phyloP scores from a whole-genome alignment of 2,888 invertebrate genomes.

The Chironomus riparius region DNA sequence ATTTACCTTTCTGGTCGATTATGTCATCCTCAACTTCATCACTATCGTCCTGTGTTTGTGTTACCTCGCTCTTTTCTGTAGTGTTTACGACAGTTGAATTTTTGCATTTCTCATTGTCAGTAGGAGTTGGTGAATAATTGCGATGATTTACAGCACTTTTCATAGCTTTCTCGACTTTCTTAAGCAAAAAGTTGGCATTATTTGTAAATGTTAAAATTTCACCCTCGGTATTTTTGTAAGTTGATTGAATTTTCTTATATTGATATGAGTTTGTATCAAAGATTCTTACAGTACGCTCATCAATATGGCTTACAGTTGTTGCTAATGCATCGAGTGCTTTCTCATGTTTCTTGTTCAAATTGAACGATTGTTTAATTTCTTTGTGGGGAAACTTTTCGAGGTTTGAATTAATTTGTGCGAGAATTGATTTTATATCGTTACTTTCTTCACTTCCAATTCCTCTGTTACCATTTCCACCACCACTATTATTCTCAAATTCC shows the following conservation, averaged over 20 bases:
- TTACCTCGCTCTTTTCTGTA: constrained; percentile 28
- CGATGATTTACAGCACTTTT: constrained; percentile 33
- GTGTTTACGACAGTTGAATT: background rate
- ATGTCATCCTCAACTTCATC: constrained; percentile 11
- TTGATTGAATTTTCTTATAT: constrained; percentile 32
- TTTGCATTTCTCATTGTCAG: constrained; percentile 7
- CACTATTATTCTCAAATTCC: background rate
- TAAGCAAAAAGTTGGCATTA: constrained; percentile 37
- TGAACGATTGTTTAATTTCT: constrained; percentile 33
- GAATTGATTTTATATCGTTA: constrained; percentile 23
- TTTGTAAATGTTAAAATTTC: constrained; percentile 37
- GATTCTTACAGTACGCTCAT: constrained; percentile 35
- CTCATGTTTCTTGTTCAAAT: constrained; percentile 34
- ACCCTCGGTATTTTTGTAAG: constrained; percentile 35
- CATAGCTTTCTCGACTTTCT: constrained; percentile 32
- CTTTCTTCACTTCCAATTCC: background rate
- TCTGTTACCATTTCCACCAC: background rate
- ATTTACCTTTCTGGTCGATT: constrained; percentile 8
- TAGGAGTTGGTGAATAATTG: constrained; percentile 29
- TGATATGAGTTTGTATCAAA: constrained; percentile 32
- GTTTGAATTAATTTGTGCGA: constrained; percentile 19
- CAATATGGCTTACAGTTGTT: constrained; percentile 34
- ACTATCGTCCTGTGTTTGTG: constrained; percentile 27
- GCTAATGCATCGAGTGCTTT: constrained; percentile 37
- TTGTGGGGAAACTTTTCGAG: constrained; percentile 31